phyloP scores from a whole-genome alignment of 2,888 invertebrate genomes.

The Scelioninae gen. 1 region DNA sequence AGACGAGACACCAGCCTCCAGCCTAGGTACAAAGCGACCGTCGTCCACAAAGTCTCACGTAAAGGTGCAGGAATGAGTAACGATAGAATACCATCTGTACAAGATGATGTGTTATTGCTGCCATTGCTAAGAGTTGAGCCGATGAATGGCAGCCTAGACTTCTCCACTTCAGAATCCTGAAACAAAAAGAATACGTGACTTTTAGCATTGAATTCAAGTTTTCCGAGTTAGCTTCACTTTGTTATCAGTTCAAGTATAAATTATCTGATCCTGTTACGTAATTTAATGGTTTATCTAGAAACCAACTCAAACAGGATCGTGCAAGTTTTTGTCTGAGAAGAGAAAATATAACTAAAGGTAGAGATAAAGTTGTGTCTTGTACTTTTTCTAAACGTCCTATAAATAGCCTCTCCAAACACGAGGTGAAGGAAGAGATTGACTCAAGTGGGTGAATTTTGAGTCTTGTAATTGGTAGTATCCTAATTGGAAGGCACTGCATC shows the following conservation, averaged over 20 bases:
- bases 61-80: slow-evolving; percentile 82
- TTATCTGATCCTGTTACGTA: background rate
- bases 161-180: slow-evolving; percentile 82
- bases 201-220: background rate
- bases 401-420: slow-evolving; percentile 43
- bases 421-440: slow-evolving; percentile 51
- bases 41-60: slow-evolving; percentile 83
- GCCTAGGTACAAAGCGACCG: slow-evolving; percentile 82
- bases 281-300: too few relatives aligned
- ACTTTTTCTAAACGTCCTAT: slow-evolving; percentile 42
- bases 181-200: slow-evolving; percentile 63
- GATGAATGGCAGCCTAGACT: slow-evolving; percentile 80
- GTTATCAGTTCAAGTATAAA: background rate
- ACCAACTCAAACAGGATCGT: background rate
- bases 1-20: slow-evolving; percentile 83
- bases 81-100: slow-evolving; percentile 81
- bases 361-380: slow-evolving; percentile 27
- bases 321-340: background rate
- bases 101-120: slow-evolving; percentile 74
- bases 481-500: slow-evolving; percentile 77
- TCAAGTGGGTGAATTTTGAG: slow-evolving; percentile 60
- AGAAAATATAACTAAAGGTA: slow-evolving; percentile 20
- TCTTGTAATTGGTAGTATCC: slow-evolving; percentile 77
- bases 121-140: slow-evolving; percentile 75
- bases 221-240: background rate